Conservation (phyloP, 53 echinoderm and acorn worm genomes). For the Antedon mediterranea region DNA sequence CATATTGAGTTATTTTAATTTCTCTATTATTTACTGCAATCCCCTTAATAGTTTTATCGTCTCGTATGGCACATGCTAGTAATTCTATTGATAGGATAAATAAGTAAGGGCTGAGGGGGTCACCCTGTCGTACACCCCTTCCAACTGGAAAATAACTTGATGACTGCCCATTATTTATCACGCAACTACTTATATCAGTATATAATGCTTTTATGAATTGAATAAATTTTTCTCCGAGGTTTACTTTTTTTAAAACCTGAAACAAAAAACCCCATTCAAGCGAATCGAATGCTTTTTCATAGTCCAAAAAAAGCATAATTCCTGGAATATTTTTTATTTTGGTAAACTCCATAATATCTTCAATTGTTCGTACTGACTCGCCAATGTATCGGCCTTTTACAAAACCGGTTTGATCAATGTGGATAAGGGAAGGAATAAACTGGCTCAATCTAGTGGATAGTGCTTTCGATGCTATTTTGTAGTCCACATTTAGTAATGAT, state of each 20-base stretch:
- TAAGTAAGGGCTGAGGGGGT: not conserved
- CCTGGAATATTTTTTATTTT: not conserved
- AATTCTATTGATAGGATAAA: not conserved
- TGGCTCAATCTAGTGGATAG: not conserved
- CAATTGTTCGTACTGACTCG: not conserved
- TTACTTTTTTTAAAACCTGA: not conserved
- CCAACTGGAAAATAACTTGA: not conserved
- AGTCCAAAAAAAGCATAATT: constrained; percentile 1
- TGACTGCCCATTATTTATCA: not conserved
- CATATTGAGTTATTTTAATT: not conserved
- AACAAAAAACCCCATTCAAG: not conserved
- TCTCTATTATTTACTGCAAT: not conserved
- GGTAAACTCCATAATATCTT: constrained; percentile 4
- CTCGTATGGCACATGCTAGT: not conserved
- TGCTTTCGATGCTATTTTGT: not conserved
- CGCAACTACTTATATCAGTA: not conserved
- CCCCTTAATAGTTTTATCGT: not conserved
- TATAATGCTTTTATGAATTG: not conserved
- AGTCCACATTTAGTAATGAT: constrained; percentile 2
- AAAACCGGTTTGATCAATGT: not conserved
- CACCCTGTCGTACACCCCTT: not conserved
- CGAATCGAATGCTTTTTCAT: not conserved
- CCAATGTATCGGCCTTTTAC: not conserved
- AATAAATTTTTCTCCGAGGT: not conserved
- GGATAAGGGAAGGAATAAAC: not conserved